These are phyloP conservation scores for Antheraea yamamai DNA, from an alignment of 2,888 invertebrate species.

Conservation along the genomic window DNA sequence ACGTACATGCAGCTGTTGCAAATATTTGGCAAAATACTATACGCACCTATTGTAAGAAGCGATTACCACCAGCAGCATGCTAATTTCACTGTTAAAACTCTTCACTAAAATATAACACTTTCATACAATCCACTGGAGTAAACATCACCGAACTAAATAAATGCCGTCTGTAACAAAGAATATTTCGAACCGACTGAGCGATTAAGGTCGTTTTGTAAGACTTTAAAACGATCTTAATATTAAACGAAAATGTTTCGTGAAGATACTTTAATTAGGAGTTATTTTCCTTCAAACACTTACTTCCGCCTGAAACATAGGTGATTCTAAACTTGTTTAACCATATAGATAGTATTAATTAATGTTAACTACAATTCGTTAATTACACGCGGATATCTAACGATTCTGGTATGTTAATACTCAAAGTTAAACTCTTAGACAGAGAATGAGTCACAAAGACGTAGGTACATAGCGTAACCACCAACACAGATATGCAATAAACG, in stretches of 20 bases:
- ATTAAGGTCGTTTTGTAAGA: slow-evolving; percentile 64
- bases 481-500: background rate
- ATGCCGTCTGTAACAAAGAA: slow-evolving; percentile 45
- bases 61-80: slow-evolving; percentile 8
- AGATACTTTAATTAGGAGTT: slow-evolving; percentile 26
- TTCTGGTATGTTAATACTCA: slow-evolving; percentile 4
- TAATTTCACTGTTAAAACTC: slow-evolving; percentile 15
- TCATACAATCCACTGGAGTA: slow-evolving; percentile 28
- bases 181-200: slow-evolving; percentile 59
- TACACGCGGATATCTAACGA: slow-evolving; percentile 22
- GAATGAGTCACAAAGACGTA: slow-evolving; percentile 1
- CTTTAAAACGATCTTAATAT: slow-evolving; percentile 41
- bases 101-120: slow-evolving; percentile 18
- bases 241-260: slow-evolving; percentile 52
- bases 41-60: slow-evolving; percentile 16
- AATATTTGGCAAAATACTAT: slow-evolving; percentile 11
- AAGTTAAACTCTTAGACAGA: slow-evolving; percentile 1
- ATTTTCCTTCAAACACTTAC: slow-evolving; percentile 38
- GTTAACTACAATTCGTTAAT: slow-evolving; percentile 50
- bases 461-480: background rate
- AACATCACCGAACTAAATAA: slow-evolving; percentile 37
- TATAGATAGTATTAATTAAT: slow-evolving; percentile 69
- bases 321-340: slow-evolving; percentile 64
- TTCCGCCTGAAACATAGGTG: slow-evolving; percentile 56
- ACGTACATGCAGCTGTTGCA: background rate